Base-by-base conservation (phyloP, 2,113 vertebrate genomes). In the Symphodus melops region DNA sequence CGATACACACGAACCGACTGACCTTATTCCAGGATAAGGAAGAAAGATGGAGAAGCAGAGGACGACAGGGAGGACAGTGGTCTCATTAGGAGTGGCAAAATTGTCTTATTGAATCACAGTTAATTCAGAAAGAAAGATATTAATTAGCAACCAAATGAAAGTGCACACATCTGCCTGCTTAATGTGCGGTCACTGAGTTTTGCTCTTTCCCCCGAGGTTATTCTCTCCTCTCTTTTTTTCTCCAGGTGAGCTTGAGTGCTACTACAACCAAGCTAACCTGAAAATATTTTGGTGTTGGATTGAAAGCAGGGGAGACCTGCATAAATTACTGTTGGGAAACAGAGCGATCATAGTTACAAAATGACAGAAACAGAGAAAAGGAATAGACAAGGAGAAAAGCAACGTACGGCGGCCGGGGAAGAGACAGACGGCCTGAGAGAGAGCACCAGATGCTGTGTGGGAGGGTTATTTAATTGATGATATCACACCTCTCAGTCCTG, bases 31-130 rank as follows among this genome's bases (percentile, higher is more conserved):
- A 62, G 9, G 28, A 73, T 70, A 62, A 85, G 66, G 56, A 58
- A 37, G 69, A 55, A 39, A 52, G 39, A 66, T 61, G 39, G 44
- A 48, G 46, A 73, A 12, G 65, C 44, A 21, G 68, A 57, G 51
- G 61, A 68, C 28, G 62, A 79, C 23, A 10, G 61, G 57, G 67
- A 84, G 71, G 96, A 95, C 93, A 93, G 71, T 90, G 77, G 14
- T 63, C 95, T 97, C 95, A 96, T 97, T 96, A 95, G 95, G 95
- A 95, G 95, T 95, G 94, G 94, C 94, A 94, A 96, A 94, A 94
- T 33, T 95, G 95, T 95, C 95, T 95, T 94, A 95, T 95, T 94
- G 95, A 96, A 95, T 96, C 95, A 96, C 39, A 92, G 90, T 85
- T 92, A 67, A 83, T 94, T 5, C 59, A 65, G 60, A 71, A 93